phyloP scores from a whole-genome alignment of 92 coral and sea anemone species.

The Blastomussa wellsi region DNA sequence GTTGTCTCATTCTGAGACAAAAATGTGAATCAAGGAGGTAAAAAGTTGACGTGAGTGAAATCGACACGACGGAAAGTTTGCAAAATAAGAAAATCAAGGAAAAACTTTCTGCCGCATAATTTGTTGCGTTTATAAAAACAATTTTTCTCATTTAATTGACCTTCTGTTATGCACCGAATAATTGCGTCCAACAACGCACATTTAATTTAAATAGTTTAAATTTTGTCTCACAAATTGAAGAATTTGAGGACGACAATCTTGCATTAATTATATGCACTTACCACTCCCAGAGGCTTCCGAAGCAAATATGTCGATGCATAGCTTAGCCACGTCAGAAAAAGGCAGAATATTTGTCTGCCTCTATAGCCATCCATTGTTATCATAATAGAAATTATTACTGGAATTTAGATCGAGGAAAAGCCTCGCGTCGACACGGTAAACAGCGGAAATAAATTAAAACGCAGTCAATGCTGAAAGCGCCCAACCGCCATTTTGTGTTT shows the following conservation, averaged over 20 bases:
- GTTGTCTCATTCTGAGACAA: not conserved
- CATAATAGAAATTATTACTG: not conserved
- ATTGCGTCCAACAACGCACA: not conserved
- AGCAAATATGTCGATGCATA: conserved; percentile 93
- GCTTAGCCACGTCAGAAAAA: conserved; percentile 81
- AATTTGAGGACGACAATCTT: not conserved
- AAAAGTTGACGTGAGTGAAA: no score
- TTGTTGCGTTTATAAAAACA: no score
- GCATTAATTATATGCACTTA: conserved; percentile 20
- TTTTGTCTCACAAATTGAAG: not conserved
- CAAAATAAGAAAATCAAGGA: no score
- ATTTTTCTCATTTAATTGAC: no score
- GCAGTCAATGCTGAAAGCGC: not conserved
- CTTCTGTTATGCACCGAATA: not conserved
- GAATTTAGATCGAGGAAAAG: not conserved
- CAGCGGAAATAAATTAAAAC: not conserved
- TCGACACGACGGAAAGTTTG: no score
- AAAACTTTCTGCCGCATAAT: no score
- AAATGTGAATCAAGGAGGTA: not conserved
- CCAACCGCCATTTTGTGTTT: conserved; percentile 13
- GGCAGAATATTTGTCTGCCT: conserved; percentile 73
- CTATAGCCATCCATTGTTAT: conserved; percentile 41
- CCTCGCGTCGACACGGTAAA: not conserved
- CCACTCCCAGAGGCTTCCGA: conserved; percentile 95
- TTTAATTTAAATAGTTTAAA: not conserved